A percentile compares a stretch with the other conserved stretches of the same genome.
Evolutionary conservation across 1,140 invertebrate species (phyloP).

Genomic region (Maconellicoccus hirsutus): DNA sequence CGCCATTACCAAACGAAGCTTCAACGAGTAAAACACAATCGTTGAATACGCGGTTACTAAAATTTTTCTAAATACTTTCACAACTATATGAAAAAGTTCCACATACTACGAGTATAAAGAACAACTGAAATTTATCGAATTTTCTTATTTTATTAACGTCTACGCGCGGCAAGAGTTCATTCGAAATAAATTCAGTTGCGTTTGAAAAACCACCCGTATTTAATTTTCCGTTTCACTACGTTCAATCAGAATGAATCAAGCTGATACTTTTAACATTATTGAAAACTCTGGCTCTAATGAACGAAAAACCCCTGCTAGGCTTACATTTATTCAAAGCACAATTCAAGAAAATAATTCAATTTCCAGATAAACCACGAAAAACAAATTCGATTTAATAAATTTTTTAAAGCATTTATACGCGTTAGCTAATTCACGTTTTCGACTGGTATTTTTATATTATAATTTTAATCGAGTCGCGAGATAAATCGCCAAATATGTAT

Average conservation of each 20-base stretch:
- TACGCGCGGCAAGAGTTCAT: background rate
- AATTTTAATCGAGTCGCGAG: too few relatives aligned
- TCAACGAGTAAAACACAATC: too few relatives aligned
- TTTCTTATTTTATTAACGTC: slow-evolving; percentile 1
- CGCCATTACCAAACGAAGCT: too few relatives aligned
- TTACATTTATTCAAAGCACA: slow-evolving; percentile 9
- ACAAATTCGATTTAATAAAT: background rate
- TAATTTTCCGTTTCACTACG: slow-evolving; percentile 8
- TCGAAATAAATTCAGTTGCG: background rate
- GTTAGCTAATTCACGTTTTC: background rate
- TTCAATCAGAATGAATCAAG: slow-evolving; percentile 5
- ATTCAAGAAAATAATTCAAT: background rate
- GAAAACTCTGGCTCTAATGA: background rate
- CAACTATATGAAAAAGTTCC: background rate
- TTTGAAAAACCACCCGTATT: slow-evolving; percentile 4
- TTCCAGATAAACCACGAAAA: background rate
- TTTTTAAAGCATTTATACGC: background rate
- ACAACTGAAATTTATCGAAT: background rate
- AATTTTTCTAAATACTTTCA: too few relatives aligned
- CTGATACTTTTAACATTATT: slow-evolving; percentile 6
- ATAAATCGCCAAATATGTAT: too few relatives aligned
- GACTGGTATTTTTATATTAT: too few relatives aligned
- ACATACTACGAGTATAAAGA: background rate
- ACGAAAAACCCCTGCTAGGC: background rate
- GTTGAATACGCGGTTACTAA: too few relatives aligned